Percentiles rank a stretch among this genome's conserved stretches.
phyloP scores from a whole-genome alignment of 1,140 invertebrate species.

The Diabrotica undecimpunctata region DNA sequence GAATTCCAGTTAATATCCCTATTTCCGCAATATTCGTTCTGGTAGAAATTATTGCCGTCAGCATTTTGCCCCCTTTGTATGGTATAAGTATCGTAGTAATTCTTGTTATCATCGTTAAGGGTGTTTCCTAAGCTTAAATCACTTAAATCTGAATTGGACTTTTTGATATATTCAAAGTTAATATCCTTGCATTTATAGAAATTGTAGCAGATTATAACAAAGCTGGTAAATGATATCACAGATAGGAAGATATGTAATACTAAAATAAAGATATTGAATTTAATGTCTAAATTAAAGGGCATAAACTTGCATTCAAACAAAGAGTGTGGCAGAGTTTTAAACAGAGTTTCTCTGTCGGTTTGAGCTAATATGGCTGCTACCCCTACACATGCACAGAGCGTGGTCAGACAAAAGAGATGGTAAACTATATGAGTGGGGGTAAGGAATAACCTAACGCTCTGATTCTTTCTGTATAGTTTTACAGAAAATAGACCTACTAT shows the following conservation, averaged over 20 bases:
- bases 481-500: constrained; percentile 51
- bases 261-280: constrained; percentile 53
- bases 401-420: constrained; percentile 53
- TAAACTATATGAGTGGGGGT: constrained; percentile 54
- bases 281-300: constrained; percentile 49
- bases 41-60: constrained; percentile 16
- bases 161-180: constrained; percentile 43
- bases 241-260: constrained; percentile 50
- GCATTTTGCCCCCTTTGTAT: constrained; percentile 32
- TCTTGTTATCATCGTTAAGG: constrained; percentile 29
- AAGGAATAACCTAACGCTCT: constrained; percentile 50
- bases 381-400: constrained; percentile 52
- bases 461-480: constrained; percentile 49
- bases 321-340: constrained; percentile 19
- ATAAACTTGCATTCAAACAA: constrained; percentile 46
- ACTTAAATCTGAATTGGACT: constrained; percentile 42
- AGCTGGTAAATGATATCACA: constrained; percentile 42
- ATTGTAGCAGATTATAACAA: constrained; percentile 38
- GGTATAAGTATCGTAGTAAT: constrained; percentile 44
- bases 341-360: constrained; percentile 24
- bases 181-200: constrained; percentile 34
- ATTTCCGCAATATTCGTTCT: constrained; percentile 17
- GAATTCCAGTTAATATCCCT: constrained; percentile 36
- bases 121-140: constrained; percentile 37
- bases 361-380: constrained; percentile 49